Evolutionary conservation across 2,888 invertebrate species (phyloP).

Genomic region (Cynaeus angustus): DNA sequence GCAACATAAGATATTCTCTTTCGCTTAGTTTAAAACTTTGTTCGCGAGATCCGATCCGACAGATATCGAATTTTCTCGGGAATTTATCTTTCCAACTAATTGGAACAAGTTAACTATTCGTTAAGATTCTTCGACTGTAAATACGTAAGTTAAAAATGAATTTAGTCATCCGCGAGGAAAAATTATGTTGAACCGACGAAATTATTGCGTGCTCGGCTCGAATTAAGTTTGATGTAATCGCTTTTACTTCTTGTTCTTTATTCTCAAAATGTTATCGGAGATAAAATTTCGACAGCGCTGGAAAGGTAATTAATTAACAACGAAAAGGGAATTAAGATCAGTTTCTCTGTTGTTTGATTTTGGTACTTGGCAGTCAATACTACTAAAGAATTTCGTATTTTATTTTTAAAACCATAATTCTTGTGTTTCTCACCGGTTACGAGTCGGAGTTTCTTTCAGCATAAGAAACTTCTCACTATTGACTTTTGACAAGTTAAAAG

Average conservation of each 20-base stretch:
- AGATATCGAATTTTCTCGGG: constrained; percentile 4
- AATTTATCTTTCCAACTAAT: constrained; percentile 8
- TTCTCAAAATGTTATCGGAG: constrained; percentile 27
- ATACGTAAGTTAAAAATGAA: constrained; percentile 10
- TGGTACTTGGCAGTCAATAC: neutral
- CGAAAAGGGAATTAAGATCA: constrained; percentile 9
- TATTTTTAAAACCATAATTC: neutral
- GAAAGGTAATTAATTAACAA: constrained; percentile 36
- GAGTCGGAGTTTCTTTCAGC: neutral
- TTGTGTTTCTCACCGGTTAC: neutral
- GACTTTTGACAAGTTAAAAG: constrained; percentile 2
- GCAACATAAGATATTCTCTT: too few relatives aligned
- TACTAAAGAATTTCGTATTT: neutral
- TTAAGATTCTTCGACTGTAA: constrained; percentile 4
- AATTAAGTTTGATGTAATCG: constrained; percentile 40
- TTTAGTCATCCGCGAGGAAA: constrained; percentile 22
- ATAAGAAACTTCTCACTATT: neutral
- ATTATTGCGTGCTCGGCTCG: constrained; percentile 38
- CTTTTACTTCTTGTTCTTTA: constrained; percentile 32
- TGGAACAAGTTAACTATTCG: constrained; percentile 10
- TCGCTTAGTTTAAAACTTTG: constrained; percentile 8
- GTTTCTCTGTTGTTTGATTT: neutral
- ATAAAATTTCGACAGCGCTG: constrained; percentile 38
- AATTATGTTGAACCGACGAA: constrained; percentile 37
- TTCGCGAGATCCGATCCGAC: constrained; percentile 3